Percentiles rank a stretch among this genome's conserved stretches.
These are phyloP conservation scores for Spodoptera frugiperda DNA, from an alignment of 1,140 invertebrate species.

Conservation along the genomic window DNA sequence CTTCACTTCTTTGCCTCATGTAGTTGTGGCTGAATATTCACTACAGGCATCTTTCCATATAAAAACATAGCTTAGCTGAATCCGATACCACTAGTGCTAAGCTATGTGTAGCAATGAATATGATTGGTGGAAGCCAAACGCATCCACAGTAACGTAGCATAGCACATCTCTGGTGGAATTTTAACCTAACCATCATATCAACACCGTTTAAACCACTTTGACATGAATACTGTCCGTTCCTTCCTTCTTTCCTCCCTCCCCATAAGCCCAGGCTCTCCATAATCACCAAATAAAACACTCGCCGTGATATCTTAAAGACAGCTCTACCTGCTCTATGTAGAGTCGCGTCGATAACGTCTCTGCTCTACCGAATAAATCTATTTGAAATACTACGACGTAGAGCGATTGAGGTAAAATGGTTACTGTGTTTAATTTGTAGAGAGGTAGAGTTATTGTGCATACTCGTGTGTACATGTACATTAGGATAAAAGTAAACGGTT, in stretches of 20 bases:
- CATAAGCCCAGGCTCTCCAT: not conserved
- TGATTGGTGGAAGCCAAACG: too few species aligned
- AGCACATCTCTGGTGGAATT: too few species aligned
- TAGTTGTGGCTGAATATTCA: too few species aligned
- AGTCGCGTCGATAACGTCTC: conserved; percentile 33
- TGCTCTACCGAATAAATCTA: conserved; percentile 32
- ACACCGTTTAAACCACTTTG: not conserved
- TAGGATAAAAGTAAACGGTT: too few species aligned
- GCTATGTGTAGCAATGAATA: too few species aligned
- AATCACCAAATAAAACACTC: conserved; percentile 41
- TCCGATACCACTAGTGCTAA: too few species aligned
- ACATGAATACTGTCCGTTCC: not conserved
- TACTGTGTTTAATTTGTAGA: conserved; percentile 25
- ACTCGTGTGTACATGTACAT: too few species aligned
- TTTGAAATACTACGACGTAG: conserved; percentile 36
- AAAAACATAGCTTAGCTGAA: too few species aligned
- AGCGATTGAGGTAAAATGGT: conserved; percentile 41
- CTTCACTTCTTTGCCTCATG: too few species aligned
- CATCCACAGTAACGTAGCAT: too few species aligned
- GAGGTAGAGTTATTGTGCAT: not conserved
- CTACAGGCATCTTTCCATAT: too few species aligned
- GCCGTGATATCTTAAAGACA: conserved; percentile 23
- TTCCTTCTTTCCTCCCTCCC: not conserved
- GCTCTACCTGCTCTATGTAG: conserved; percentile 22
- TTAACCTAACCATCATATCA: too few species aligned